Base-by-base conservation (phyloP, 1,140 invertebrate genomes). In the Sitobion miscanthi region DNA sequence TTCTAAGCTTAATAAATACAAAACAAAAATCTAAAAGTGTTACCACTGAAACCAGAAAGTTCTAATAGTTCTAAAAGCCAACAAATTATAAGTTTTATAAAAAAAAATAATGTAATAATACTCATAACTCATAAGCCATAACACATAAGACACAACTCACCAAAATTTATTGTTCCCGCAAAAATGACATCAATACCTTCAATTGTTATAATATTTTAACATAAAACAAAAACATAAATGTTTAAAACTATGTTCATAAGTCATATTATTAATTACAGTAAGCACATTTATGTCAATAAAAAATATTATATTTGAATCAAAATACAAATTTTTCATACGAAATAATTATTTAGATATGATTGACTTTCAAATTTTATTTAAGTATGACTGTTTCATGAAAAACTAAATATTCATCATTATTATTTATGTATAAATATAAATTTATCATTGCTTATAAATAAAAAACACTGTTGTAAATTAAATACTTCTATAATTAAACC, bases 171-270 rank as follows among this genome's bases (percentile, higher is more conserved):
- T n/a, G 77, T 85, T 82, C 47, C 90, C 62, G 42, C 62, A 86
- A 86, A 83, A 54, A 90, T 54, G 82, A 93, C 82, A 21, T 93
- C 93, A 94, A 94, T 93, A 52, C 38, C 57, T 85, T 89, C 25
- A 89, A 89, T 45, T 14, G 52, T 82, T n/a, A 47, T 69, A 49
- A 30, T 42, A 25, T 62, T 62, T 35, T 30, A 42, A 90, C 23
- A 62, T 45, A 45, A 45, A 62, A 38, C 3, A 1, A 90, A 90
- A 49, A 23, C 47, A 49, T 23, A 88, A 9, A 83, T 42, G 38
- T 38, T 83, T 38, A 38, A 42, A 83, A 83, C 77, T 38, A 38
- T 35, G 5, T 82, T 35, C 35, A 42, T 62, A 62, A 30, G 57
- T 17, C 2, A 5, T 52, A 52, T 17, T 17, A 52, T 52, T 52